Evolutionary conservation across 2,797 vertebrate species (phyloP).

Genomic region (Anguilla pacifica): DNA sequence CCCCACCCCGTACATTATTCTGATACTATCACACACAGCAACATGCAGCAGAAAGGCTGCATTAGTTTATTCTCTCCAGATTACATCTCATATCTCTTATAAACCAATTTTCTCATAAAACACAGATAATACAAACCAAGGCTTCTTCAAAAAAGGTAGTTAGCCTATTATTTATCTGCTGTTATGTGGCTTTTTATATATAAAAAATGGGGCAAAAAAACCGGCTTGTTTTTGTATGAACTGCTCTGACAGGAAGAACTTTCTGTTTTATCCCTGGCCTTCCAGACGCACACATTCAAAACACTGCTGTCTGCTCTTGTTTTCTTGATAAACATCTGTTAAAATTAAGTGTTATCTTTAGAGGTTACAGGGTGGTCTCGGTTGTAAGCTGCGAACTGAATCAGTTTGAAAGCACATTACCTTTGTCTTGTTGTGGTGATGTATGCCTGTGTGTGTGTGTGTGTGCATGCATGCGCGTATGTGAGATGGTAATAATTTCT

Average conservation of each 20-base stretch:
- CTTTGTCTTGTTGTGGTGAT: background rate
- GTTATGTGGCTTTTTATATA: slow-evolving; percentile 33
- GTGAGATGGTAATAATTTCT: background rate
- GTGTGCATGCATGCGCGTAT: background rate
- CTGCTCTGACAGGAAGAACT: background rate
- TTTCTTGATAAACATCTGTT: background rate
- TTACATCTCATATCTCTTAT: slow-evolving; percentile 61
- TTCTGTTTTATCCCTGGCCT: background rate
- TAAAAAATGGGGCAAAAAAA: slow-evolving; percentile 23
- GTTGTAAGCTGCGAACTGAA: background rate
- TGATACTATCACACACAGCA: slow-evolving; percentile 56
- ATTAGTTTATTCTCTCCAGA: slow-evolving; percentile 66
- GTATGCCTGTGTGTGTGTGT: background rate
- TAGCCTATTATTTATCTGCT: slow-evolving; percentile 48
- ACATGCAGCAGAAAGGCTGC: slow-evolving; percentile 59
- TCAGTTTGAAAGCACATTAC: background rate
- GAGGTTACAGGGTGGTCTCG: background rate
- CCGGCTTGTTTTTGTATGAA: background rate
- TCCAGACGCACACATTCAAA: background rate
- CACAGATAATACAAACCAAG: slow-evolving; percentile 55
- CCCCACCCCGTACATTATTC: slow-evolving; percentile 45
- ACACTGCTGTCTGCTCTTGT: background rate
- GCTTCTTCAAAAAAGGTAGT: slow-evolving; percentile 54
- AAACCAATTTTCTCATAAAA: slow-evolving; percentile 58
- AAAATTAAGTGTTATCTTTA: background rate